Evolutionary conservation across 2,888 invertebrate species (phyloP), one percentile per base, ranked within the genome.

Genomic region (Melanargia galathea): DNA sequence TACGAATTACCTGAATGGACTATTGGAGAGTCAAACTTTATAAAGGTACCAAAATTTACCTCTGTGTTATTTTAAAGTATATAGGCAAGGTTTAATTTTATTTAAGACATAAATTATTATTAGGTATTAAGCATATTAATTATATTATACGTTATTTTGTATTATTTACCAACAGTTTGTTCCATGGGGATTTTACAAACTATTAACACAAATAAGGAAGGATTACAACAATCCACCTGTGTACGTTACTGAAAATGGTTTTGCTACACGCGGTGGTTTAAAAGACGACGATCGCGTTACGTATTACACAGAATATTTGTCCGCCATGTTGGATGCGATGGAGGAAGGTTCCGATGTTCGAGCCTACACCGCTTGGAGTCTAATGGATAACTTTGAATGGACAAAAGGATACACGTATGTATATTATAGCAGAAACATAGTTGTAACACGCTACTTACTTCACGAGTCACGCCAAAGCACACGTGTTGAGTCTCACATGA

Each of bases 311-410:
- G 67, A 67, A 2, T 88, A 90, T 64, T 68, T 92, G 10, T 67
- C 74, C 38, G 84, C 83, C 55, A 68, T 88, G 70, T 58, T 86
- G 54, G 78, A 84, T 20, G 88, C 90, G 2, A 77, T 87, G 1
- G 78, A 82, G 38, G 85, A 87, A 24, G 83, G 83, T 0, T 86
- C 84, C 43, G 80, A 87, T 65, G 74, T 92, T 7, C 72, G 69
- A 43, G 92, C 87, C 0, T 94, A 93, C 76, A 88, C 90, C 0
- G 87, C 87, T 7, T 93, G 94, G 93, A 92, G 92, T 45, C 77
- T 94, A 0, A 84, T 93, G 81, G 94, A 94, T 71, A 93, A 93
- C 72, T 93, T 94, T 71, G 93, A 94, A 77, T 94, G 93, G 93
- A 68, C 76, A 2, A 62, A 71, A 30, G 93, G 93, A 48, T 94